These are phyloP conservation scores for Dendroctonus ponderosae DNA, from an alignment of 1,140 invertebrate genomes.

Conservation along the genomic window DNA sequence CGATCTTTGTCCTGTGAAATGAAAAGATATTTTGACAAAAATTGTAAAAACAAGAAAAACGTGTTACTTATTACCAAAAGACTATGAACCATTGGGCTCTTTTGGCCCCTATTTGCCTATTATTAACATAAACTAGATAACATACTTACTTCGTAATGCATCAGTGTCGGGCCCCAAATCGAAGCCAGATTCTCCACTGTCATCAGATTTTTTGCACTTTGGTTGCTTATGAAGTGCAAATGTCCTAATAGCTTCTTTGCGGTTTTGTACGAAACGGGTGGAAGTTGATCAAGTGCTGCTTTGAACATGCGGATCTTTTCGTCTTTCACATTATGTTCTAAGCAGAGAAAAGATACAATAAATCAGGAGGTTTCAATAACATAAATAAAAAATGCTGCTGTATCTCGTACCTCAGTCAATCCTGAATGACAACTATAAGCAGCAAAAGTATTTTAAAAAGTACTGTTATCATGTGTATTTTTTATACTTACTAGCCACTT, in stretches of 20 bases:
- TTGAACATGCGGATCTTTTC: conserved; percentile 61
- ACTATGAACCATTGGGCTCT: no score
- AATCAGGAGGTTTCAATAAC: not conserved
- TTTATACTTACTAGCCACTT: conserved; percentile 49
- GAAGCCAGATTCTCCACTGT: conserved; percentile 75
- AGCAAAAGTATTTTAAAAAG: no score
- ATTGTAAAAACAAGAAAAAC: not conserved
- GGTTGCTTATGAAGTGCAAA: conserved; percentile 73
- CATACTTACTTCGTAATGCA: conserved; percentile 63
- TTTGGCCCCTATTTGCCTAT: not conserved
- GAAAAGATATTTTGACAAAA: no score
- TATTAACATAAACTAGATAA: conserved; percentile 1
- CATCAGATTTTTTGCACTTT: conserved; percentile 76
- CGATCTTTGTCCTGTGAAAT: conserved; percentile 37
- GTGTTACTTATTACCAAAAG: not conserved
- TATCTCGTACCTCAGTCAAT: no score
- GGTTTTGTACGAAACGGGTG: conserved; percentile 69
- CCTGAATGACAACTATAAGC: no score
- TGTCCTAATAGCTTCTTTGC: conserved; percentile 74
- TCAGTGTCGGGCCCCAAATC: conserved; percentile 80
- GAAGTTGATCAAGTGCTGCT: conserved; percentile 64
- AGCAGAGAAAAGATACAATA: conserved; percentile 27
- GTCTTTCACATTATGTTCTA: conserved; percentile 55
- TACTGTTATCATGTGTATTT: no score
- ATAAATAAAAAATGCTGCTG: no score